Conservation (phyloP, 2,797 vertebrate species). For the Allobates femoralis region DNA sequence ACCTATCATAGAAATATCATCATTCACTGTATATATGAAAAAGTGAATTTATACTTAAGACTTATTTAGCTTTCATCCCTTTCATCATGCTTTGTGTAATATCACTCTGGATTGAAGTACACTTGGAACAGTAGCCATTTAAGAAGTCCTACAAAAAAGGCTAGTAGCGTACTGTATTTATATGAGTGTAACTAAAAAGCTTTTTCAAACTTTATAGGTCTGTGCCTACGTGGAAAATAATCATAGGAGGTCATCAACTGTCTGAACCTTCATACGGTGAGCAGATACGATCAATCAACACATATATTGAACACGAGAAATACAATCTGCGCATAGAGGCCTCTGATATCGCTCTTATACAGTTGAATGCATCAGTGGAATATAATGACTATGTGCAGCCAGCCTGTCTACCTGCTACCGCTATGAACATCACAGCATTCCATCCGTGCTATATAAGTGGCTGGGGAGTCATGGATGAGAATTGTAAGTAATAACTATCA, state of each 20-base stretch:
- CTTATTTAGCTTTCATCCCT: too few species aligned
- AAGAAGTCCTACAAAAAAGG: too few species aligned
- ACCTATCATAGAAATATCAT: too few species aligned
- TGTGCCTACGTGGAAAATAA: constrained; percentile 53
- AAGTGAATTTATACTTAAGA: too few species aligned
- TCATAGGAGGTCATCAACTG: constrained; percentile 48
- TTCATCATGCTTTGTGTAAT: too few species aligned
- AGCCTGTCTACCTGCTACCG: constrained; percentile 49
- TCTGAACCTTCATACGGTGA: not conserved
- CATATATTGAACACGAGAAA: constrained; percentile 41
- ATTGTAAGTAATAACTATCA: constrained; percentile 7
- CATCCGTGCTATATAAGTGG: constrained; percentile 45
- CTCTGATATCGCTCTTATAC: constrained; percentile 55
- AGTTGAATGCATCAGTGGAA: constrained; percentile 34
- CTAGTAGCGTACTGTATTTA: too few species aligned
- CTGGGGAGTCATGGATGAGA: constrained; percentile 60
- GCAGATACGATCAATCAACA: constrained; percentile 38
- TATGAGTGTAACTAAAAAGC: too few species aligned
- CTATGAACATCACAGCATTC: not conserved
- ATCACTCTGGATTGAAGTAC: too few species aligned
- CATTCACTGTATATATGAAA: too few species aligned
- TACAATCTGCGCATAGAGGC: constrained; percentile 53
- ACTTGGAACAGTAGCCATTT: too few species aligned
- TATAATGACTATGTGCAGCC: constrained; percentile 57
- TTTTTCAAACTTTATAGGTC: constrained; percentile 38